Base-by-base conservation (phyloP, 2,888 invertebrate species). In the Beris morrisii region DNA sequence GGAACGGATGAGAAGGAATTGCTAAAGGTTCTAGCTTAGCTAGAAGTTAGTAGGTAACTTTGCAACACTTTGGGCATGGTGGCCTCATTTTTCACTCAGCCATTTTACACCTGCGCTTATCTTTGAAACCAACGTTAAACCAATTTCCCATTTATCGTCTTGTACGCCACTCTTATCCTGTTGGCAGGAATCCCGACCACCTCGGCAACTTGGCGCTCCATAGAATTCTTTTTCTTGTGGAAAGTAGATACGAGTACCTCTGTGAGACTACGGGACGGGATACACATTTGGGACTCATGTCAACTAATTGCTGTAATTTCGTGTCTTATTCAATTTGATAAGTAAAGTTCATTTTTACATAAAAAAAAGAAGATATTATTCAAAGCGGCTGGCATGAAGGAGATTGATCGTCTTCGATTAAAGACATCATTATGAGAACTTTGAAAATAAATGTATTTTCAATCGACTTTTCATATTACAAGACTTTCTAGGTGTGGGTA, bases 301-400 rank as follows among this genome's bases (percentile, higher is more conserved):
- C 46, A 59, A 59, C 48, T 59, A 59, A 59, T 59, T 59, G 58
- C 45, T 48, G 58, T 59, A 46, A 59, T 59, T 59, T 48, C 28
- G 13, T 32, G 30, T 30, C 32, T 46, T 30, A 57, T 57, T 46
- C 48, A 15, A 43, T 59, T 46, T 48, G 58, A 30, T 59, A 31
- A 31, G 31, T 46, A 59, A 59, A 30, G 45, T 59, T 48, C 22
- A 22, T 22, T 22, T 22, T 22, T 22, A 22, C 22, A 22, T 22
- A 22, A 22, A 22, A 22, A 22, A 22, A 22, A 22, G n/a, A n/a
- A 2, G 22, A 22, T 22, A 22, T 22, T 22, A 22, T 22, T 22
- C 22, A 22, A 3, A 2, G 22, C 22, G 22, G 22, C 22, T 22
- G 22, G 22, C 1, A 22, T 22, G 22, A 22, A 22, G 22, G 22